Evolutionary conservation across 2,113 vertebrate species (phyloP).

Genomic region (Azemiops feae): DNA sequence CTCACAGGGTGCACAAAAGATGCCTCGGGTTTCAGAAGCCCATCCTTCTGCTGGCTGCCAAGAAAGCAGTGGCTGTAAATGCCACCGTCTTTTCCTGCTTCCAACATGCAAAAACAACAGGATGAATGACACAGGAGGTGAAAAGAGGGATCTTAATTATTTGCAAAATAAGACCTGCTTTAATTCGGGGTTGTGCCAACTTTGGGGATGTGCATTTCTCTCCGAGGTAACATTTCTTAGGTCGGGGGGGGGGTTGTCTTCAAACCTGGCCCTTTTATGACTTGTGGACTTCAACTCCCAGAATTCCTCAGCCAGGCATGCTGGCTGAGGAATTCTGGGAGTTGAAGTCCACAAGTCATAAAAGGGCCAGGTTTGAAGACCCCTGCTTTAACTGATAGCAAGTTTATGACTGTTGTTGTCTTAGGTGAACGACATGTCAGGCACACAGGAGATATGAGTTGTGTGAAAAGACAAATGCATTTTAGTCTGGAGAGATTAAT

Average conservation of each 20-base stretch:
- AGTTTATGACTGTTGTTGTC: too few species aligned
- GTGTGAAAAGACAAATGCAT: not conserved
- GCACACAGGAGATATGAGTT: too few species aligned
- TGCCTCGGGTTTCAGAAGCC: constrained; percentile 55
- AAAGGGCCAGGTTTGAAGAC: too few species aligned
- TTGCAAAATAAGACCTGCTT: constrained; percentile 25
- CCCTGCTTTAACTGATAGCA: too few species aligned
- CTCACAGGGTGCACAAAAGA: constrained; percentile 35
- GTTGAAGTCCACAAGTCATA: too few species aligned
- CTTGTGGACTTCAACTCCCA: too few species aligned
- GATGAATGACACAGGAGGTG: constrained; percentile 35
- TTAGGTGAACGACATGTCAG: not conserved
- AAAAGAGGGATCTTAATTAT: constrained; percentile 35
- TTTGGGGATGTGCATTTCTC: constrained; percentile 21
- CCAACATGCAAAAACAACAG: not conserved
- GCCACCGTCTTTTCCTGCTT: constrained; percentile 41
- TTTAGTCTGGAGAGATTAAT: not conserved
- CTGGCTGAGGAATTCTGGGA: too few species aligned
- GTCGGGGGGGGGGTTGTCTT: too few species aligned
- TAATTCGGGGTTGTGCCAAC: constrained; percentile 24
- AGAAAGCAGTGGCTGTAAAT: constrained; percentile 40
- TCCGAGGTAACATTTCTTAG: constrained; percentile 23
- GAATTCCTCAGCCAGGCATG: too few species aligned
- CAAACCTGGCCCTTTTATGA: too few species aligned
- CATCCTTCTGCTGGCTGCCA: constrained; percentile 47